These are phyloP conservation scores for Pholis gunnellus DNA, from an alignment of 2,113 vertebrate genomes.

Conservation along the genomic window DNA sequence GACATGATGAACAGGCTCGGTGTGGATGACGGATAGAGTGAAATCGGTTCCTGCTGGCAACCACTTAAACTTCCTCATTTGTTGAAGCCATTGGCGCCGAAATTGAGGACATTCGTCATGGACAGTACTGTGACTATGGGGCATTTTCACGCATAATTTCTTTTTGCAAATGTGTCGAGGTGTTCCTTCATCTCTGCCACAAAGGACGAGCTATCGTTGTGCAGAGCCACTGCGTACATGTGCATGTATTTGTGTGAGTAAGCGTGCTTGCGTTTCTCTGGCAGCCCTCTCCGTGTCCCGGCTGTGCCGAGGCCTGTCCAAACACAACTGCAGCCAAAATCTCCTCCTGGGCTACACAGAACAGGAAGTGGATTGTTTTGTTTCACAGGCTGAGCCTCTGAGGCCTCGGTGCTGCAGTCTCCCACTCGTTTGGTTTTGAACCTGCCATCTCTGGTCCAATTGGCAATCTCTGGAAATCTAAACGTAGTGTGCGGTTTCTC, in stretches of 20 bases:
- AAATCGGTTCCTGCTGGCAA: background rate
- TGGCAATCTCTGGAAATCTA: slow-evolving; percentile 7
- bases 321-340: slow-evolving; percentile 65
- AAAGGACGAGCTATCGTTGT: background rate
- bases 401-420: slow-evolving; percentile 45
- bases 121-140: slow-evolving; percentile 17
- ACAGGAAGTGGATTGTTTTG: slow-evolving; percentile 79
- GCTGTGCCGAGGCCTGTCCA: slow-evolving; percentile 59
- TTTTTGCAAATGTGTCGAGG: slow-evolving; percentile 21
- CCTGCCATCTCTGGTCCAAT: slow-evolving; percentile 10
- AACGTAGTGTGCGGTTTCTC: background rate
- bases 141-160: slow-evolving; percentile 42
- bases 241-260: slow-evolving; percentile 14
- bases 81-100: slow-evolving; percentile 28
- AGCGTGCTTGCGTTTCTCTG: slow-evolving; percentile 31
- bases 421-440: slow-evolving; percentile 54
- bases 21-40: background rate
- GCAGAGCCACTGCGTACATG: background rate
- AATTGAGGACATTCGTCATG: slow-evolving; percentile 38
- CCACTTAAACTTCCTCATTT: slow-evolving; percentile 13
- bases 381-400: slow-evolving; percentile 60
- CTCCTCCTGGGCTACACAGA: slow-evolving; percentile 60
- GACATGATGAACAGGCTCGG: background rate
- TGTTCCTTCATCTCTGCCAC: slow-evolving; percentile 11
- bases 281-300: slow-evolving; percentile 43